phyloP scores from a whole-genome alignment of 2,797 vertebrate species.

The Merluccius polli region DNA sequence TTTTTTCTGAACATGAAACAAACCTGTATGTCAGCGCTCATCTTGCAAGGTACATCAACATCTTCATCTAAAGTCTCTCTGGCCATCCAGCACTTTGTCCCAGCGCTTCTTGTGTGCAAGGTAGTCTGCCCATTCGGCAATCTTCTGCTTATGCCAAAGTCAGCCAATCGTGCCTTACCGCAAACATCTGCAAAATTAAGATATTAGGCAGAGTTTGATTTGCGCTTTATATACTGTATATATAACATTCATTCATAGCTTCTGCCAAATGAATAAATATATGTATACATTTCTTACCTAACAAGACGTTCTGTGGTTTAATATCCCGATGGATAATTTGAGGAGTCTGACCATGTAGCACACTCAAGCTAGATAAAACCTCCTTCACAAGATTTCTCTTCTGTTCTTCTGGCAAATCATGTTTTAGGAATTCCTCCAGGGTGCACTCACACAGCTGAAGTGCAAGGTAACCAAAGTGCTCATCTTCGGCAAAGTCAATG shows the following conservation, averaged over 20 bases:
- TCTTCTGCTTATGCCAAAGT: slow-evolving; percentile 66
- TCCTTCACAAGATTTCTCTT: slow-evolving; percentile 31
- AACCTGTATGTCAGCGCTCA: slow-evolving; percentile 63
- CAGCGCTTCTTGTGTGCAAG: slow-evolving; percentile 37
- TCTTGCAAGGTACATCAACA: slow-evolving; percentile 40
- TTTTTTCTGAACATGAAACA: not conserved
- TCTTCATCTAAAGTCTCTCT: slow-evolving; percentile 46
- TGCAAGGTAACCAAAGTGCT: slow-evolving; percentile 63
- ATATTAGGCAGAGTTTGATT: too few species aligned
- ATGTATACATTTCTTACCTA: slow-evolving; percentile 47
- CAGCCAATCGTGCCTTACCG: slow-evolving; percentile 48
- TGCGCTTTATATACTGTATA: too few species aligned
- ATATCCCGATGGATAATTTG: slow-evolving; percentile 63
- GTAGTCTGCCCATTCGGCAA: slow-evolving; percentile 48
- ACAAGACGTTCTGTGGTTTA: slow-evolving; percentile 70
- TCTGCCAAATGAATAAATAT: too few species aligned
- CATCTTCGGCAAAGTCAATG: slow-evolving; percentile 57
- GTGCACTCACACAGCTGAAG: slow-evolving; percentile 70
- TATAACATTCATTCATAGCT: too few species aligned
- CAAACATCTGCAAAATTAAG: slow-evolving; percentile 44
- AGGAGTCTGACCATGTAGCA: slow-evolving; percentile 49
- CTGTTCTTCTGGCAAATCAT: not conserved
- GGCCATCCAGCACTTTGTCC: slow-evolving; percentile 67
- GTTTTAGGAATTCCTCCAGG: slow-evolving; percentile 53
- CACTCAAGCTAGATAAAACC: slow-evolving; percentile 47